Conservation (phyloP, 2,888 invertebrate genomes). For the Lamellibrachia satsuma region DNA sequence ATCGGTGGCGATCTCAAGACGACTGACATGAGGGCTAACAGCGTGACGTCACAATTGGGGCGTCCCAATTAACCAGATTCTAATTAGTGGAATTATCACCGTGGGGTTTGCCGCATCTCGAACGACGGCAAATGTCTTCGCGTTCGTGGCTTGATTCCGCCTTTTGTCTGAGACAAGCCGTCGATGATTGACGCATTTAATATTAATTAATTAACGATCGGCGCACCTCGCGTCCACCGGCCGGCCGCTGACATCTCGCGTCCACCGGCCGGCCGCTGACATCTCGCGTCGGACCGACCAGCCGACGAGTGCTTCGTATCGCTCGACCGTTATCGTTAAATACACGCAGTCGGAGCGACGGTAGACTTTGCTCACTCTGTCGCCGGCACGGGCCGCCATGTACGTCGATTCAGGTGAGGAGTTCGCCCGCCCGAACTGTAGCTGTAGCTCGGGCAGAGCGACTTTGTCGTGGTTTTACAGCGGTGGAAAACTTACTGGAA, state of each 20-base stretch:
- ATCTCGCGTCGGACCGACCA: neutral
- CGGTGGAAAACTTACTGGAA: neutral
- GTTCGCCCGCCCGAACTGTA: neutral
- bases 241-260: neutral
- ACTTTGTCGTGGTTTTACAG: neutral
- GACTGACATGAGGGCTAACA: neutral
- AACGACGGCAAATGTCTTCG: neutral
- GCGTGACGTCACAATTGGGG: conserved; percentile 12
- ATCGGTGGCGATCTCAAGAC: neutral
- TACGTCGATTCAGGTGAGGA: neutral
- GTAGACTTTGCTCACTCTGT: neutral
- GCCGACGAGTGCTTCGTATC: neutral
- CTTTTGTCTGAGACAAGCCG: conserved; percentile 13
- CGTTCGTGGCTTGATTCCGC: neutral
- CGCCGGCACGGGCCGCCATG: neutral
- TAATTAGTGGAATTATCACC: conserved; percentile 4
- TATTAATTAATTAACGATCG: neutral
- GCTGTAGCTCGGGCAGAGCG: neutral
- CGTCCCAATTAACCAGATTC: conserved; percentile 17
- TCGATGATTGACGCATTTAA: neutral
- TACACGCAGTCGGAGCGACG: neutral
- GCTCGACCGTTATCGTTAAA: neutral
- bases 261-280: neutral
- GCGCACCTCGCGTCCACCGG: neutral
- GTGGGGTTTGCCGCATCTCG: neutral